These are phyloP conservation scores for Heterochromis multidens DNA, from an alignment of 2,113 vertebrate genomes.

Conservation along the genomic window DNA sequence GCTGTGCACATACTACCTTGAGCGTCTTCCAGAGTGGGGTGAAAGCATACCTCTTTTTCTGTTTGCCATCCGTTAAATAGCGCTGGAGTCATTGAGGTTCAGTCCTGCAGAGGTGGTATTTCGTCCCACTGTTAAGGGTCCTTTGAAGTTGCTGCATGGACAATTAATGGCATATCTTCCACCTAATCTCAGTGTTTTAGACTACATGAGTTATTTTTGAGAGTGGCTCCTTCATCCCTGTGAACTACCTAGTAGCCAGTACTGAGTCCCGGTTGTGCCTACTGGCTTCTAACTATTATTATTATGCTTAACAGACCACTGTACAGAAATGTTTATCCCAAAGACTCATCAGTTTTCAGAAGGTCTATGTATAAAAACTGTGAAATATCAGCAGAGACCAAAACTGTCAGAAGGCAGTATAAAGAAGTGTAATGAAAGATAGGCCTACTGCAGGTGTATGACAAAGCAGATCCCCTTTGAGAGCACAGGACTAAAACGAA, in stretches of 20 bases:
- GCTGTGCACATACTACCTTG: not conserved
- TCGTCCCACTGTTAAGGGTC: not conserved
- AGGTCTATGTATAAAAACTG: not conserved
- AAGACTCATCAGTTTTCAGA: not conserved
- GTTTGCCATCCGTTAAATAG: not conserved
- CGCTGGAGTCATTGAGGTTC: not conserved
- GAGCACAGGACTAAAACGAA: not conserved
- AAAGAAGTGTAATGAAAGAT: slow-evolving; percentile 10
- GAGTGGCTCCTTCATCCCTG: not conserved
- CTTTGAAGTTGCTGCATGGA: not conserved
- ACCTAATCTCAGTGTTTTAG: not conserved
- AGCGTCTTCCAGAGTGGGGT: not conserved
- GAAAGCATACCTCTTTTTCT: not conserved
- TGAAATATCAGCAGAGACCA: not conserved
- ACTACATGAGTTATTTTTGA: not conserved
- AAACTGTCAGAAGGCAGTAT: not conserved
- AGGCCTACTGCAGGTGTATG: slow-evolving; percentile 34
- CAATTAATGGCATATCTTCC: not conserved
- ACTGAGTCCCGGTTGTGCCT: not conserved
- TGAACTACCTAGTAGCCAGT: not conserved
- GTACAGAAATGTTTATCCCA: not conserved
- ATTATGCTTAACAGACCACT: not conserved
- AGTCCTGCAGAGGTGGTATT: not conserved
- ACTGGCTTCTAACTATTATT: not conserved
- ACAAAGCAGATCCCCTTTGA: slow-evolving; percentile 28